phyloP scores from a whole-genome alignment of 35 echinoderm and acorn worm species.

The Diadema setosum region DNA sequence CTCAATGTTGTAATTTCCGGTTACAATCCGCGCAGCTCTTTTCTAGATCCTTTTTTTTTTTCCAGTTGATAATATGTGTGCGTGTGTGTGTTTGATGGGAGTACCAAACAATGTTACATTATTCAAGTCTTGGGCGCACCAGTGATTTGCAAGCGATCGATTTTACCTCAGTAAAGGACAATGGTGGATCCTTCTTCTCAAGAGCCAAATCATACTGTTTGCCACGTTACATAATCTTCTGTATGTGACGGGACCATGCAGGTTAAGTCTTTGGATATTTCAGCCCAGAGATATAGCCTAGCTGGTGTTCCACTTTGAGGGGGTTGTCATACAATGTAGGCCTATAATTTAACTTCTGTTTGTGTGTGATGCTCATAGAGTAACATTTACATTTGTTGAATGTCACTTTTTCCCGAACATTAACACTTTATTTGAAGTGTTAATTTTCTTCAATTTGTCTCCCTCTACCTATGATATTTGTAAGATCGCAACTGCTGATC shows the following conservation, averaged over 20 bases:
- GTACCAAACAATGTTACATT: no score
- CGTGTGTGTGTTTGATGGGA: no score
- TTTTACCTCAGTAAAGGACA: background rate
- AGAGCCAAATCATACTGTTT: background rate
- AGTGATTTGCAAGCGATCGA: background rate
- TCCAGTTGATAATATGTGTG: background rate
- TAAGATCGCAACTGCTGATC: no score
- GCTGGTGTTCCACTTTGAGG: no score
- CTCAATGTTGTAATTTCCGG: background rate
- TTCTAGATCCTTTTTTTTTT: constrained; percentile 23
- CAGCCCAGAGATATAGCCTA: no score
- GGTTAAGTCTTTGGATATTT: no score
- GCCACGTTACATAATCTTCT: background rate
- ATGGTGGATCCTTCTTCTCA: no score
- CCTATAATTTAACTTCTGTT: background rate
- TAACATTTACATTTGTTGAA: background rate
- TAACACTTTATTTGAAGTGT: no score
- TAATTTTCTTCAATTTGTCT: no score
- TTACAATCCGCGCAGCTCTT: background rate
- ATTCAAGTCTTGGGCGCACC: no score
- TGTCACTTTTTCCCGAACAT: no score
- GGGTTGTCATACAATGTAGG: background rate
- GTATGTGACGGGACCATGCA: background rate
- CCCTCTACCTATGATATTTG: no score
- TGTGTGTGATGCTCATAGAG: background rate